Evolutionary conservation across 2,113 vertebrate genomes (phyloP).

Genomic region (Misgurnus mizolepis): DNA sequence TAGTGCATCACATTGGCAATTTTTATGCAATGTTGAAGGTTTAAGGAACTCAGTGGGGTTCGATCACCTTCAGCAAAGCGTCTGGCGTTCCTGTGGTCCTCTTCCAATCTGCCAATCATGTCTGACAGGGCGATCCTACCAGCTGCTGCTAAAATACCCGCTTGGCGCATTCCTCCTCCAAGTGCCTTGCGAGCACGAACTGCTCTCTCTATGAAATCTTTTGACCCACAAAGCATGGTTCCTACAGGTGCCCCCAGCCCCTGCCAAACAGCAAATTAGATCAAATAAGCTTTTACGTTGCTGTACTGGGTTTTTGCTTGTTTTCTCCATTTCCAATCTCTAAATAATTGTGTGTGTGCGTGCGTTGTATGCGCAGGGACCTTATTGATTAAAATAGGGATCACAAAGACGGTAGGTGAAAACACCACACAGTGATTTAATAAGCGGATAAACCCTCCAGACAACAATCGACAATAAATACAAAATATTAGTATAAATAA

Average conservation of each 20-base stretch:
- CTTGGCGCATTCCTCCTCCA: slow-evolving; percentile 82
- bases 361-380: no score
- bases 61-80: slow-evolving; percentile 80
- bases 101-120: slow-evolving; percentile 62
- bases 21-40: neutral
- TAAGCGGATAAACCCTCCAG: no score
- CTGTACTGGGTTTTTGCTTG: neutral
- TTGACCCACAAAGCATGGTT: slow-evolving; percentile 72
- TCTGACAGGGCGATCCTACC: slow-evolving; percentile 74
- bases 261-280: slow-evolving; percentile 60
- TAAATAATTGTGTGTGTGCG: no score
- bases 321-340: no score
- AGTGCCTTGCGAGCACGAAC: slow-evolving; percentile 76
- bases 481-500: no score
- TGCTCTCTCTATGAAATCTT: slow-evolving; percentile 74
- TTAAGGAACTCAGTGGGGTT: neutral
- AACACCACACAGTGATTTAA: no score
- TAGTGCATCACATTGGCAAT: neutral
- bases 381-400: no score
- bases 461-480: no score
- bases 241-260: slow-evolving; percentile 81
- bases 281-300: neutral
- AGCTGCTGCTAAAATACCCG: slow-evolving; percentile 79
- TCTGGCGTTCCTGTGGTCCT: slow-evolving; percentile 78
- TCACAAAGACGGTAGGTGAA: no score